Base-by-base conservation (phyloP, 1,140 invertebrate genomes). In the Drosophila ananassae region DNA sequence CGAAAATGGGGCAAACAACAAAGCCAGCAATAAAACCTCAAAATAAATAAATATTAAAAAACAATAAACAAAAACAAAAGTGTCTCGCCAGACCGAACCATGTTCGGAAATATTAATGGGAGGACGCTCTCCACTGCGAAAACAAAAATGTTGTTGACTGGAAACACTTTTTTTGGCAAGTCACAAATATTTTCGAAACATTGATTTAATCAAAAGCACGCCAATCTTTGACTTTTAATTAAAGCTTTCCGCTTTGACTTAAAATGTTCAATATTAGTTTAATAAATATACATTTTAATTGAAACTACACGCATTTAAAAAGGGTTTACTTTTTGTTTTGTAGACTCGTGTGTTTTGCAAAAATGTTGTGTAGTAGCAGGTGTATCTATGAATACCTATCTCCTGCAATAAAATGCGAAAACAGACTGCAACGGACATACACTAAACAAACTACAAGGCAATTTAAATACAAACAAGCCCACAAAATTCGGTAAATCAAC, bases 391-490 rank as follows among this genome's bases (percentile, higher is more conserved):
- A 89, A 83, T 82, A 69, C 21, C 63, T 50, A 69, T 87, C 83
- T 77, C 77, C 32, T 66, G 80, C 77, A 84, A 59, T 21, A 34
- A 52, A 66, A 67, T 46, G 25, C 44, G 48, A 51, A 82, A 55
- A 50, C 56, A 2, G 44, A 22, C 44, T 47, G 39, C 64, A 75
- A 22, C 37, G 59, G 52, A 21, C 47, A 59, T 55, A 59, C 51
- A 66, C 68, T 63, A 57, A 80, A 73, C 68, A 71, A 71, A 66
- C 68, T 74, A 81, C 78, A 79, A 77, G 78, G 84, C 83, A 89
- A 89, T 89, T 89, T 89, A 89, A 83, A 89, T 89, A 89, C 76
- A 66, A 82, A 79, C 46, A 77, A 67, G 60, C 73, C 62, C 67
- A 64, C 51, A 77, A 60, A 60, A 76, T 69, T 76, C 58, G 53